A percentile compares a stretch with the other conserved stretches of the same genome.
Evolutionary conservation across 2,888 invertebrate genomes (phyloP).

Genomic region (Neoascia interrupta): DNA sequence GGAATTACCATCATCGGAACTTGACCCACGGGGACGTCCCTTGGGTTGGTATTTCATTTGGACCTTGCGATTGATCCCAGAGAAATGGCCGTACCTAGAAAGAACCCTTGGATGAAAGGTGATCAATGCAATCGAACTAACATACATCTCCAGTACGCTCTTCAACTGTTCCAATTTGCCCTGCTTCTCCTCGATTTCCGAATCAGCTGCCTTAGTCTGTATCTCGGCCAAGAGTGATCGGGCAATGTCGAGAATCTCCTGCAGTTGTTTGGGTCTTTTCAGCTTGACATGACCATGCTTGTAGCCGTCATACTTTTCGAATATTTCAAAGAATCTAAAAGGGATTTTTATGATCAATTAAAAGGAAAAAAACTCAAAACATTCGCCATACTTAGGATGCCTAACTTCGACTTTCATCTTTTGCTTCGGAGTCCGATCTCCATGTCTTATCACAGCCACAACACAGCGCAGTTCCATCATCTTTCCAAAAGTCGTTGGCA

Average conservation of each 20-base stretch:
- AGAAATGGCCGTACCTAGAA: conserved; percentile 98
- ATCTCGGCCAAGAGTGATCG: conserved; percentile 93
- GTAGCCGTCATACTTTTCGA: conserved; percentile 97
- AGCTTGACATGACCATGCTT: conserved; percentile 98
- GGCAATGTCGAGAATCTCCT: conserved; percentile 98
- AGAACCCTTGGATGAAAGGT: too few relatives aligned
- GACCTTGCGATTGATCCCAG: conserved; percentile 99
- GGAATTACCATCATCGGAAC: conserved; percentile 93
- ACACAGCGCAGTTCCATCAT: conserved; percentile 97
- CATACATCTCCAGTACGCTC: conserved; percentile 99
- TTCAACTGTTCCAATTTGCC: conserved; percentile 98
- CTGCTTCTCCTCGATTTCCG: conserved; percentile 97
- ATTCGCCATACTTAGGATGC: conserved; percentile 88
- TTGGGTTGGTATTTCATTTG: conserved; percentile 99
- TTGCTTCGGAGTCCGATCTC: conserved; percentile 99
- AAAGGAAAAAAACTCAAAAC: not conserved
- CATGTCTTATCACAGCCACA: conserved; percentile 97
- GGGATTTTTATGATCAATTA: too few relatives aligned
- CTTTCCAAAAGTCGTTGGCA: conserved; percentile 99
- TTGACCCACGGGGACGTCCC: conserved; percentile 93
- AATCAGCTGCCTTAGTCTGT: conserved; percentile 91
- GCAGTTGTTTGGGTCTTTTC: conserved; percentile 97
- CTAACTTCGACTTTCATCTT: conserved; percentile 99
- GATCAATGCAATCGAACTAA: not conserved
- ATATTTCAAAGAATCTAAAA: conserved; percentile 99